Percentiles rank a stretch among this genome's conserved stretches.
Conservation (phyloP, 2,113 vertebrate genomes). For the Falcunculus frontatus region DNA sequence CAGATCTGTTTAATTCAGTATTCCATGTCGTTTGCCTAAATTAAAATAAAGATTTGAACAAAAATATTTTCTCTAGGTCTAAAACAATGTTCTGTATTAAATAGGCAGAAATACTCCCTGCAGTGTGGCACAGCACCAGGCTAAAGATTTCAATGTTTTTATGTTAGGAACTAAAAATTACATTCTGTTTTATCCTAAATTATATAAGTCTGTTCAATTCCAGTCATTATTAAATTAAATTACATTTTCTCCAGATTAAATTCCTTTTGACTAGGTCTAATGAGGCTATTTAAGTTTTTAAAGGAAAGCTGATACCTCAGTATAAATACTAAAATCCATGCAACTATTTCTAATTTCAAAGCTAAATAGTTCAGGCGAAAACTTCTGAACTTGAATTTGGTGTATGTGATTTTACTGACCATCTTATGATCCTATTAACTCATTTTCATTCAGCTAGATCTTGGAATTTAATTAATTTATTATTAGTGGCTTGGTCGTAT, state of each 20-base stretch:
- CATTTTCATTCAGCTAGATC: background rate
- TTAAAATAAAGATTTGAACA: background rate
- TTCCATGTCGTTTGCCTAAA: background rate
- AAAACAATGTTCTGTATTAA: background rate
- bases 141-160: background rate
- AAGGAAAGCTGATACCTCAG: background rate
- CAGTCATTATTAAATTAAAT: background rate
- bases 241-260: background rate
- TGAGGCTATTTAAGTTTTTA: background rate
- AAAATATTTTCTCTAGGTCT: background rate
- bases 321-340: background rate
- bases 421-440: background rate
- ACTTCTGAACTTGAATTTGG: background rate
- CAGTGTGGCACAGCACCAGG: background rate
- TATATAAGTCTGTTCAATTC: background rate
- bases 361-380: background rate
- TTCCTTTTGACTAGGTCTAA: background rate
- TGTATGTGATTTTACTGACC: background rate
- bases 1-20: background rate
- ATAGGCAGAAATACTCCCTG: background rate
- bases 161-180: background rate
- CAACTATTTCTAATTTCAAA: background rate
- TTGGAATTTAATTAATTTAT: background rate
- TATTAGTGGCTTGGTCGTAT: background rate
- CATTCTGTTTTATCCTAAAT: background rate